Percentiles rank a stretch among this genome's conserved stretches.
These are phyloP conservation scores for Pristis pectinata DNA, from an alignment of 2,797 vertebrate genomes.

Conservation along the genomic window DNA sequence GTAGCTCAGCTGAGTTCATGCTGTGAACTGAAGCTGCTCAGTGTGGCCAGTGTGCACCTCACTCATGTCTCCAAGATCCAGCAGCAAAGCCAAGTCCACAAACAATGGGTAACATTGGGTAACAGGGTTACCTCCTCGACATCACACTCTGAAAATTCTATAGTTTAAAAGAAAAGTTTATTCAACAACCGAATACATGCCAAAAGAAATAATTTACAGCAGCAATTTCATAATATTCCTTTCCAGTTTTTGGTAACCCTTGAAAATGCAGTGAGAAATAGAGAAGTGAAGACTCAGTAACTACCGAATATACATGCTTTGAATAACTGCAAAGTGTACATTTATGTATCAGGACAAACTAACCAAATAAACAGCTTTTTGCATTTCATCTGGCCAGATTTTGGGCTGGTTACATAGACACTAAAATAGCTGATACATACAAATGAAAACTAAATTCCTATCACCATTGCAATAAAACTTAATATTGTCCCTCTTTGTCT, in stretches of 20 bases:
- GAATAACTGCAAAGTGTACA: constrained; percentile 15
- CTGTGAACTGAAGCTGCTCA: no score
- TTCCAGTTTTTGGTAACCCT: constrained; percentile 66
- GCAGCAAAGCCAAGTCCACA: no score
- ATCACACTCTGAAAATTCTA: constrained; percentile 52
- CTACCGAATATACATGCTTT: constrained; percentile 43
- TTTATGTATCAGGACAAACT: constrained; percentile 17
- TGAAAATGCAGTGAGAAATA: constrained; percentile 64
- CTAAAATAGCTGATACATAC: constrained; percentile 13
- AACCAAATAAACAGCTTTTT: constrained; percentile 27
- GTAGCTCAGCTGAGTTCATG: no score
- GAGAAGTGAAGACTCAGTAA: constrained; percentile 65
- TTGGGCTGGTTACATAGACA: constrained; percentile 14
- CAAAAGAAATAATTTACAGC: constrained; percentile 94
- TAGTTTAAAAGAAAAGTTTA: constrained; percentile 74
- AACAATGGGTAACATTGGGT: no score
- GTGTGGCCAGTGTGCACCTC: no score
- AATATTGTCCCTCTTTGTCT: constrained; percentile 65
- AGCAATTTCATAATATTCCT: constrained; percentile 75
- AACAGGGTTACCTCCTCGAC: no score
- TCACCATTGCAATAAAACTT: constrained; percentile 49
- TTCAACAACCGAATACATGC: constrained; percentile 80
- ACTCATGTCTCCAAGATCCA: no score
- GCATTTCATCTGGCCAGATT: background rate
- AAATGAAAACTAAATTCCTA: background rate